Conservation (phyloP, 2,113 vertebrate genomes). For the Oreochromis spilurus region DNA sequence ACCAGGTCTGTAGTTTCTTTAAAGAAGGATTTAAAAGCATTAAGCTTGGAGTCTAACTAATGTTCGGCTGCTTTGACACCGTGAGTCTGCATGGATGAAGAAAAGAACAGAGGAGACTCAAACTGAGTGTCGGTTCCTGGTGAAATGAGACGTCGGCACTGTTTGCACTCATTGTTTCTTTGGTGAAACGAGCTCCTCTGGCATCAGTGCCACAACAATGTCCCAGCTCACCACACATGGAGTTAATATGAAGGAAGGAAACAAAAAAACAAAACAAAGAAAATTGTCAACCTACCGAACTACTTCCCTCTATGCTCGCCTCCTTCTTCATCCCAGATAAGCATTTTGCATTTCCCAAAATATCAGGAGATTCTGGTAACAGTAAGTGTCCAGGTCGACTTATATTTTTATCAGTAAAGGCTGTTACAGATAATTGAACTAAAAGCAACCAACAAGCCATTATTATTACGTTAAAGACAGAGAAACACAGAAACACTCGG, state of each 20-base stretch:
- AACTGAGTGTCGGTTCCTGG: background rate
- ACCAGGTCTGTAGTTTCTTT: background rate
- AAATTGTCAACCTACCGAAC: accelerated
- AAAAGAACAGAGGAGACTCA: background rate
- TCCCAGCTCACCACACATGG: background rate
- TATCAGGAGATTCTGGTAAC: background rate
- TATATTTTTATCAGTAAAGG: background rate
- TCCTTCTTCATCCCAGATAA: background rate
- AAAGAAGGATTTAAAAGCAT: background rate
- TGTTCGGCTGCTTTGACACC: background rate
- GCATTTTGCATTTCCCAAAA: background rate
- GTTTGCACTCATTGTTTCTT: background rate
- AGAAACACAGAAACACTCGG: background rate
- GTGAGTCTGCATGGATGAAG: background rate
- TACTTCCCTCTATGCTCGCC: background rate
- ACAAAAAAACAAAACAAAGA: background rate
- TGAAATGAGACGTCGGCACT: background rate
- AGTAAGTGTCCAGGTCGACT: background rate
- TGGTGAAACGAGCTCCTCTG: accelerated
- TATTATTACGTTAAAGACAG: background rate
- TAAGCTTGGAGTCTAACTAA: background rate
- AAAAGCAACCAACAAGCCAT: background rate
- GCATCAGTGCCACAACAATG: too few species aligned
- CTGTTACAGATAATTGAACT: background rate
- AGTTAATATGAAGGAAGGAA: background rate